A percentile compares a stretch with the other conserved stretches of the same genome.
These are phyloP conservation scores for Falco novaeseelandiae DNA, from an alignment of 2,797 vertebrate species.

Conservation along the genomic window DNA sequence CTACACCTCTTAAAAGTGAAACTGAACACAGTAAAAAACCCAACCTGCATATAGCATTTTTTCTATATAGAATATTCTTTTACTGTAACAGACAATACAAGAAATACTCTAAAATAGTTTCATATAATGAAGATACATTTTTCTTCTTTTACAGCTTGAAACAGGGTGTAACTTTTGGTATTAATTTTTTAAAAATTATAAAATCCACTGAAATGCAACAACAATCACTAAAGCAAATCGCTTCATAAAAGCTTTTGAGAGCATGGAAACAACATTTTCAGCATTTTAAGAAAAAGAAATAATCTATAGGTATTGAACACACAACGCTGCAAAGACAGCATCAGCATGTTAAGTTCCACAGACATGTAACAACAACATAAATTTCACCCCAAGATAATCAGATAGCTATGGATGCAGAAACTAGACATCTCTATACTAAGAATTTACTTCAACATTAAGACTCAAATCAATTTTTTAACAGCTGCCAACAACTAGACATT, in stretches of 20 bases:
- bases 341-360: background rate
- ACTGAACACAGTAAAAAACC: background rate
- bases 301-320: background rate
- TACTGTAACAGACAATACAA: background rate
- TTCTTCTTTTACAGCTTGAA: background rate
- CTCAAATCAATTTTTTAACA: background rate
- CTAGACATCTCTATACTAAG: background rate
- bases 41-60: background rate
- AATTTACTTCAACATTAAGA: background rate
- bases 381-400: background rate
- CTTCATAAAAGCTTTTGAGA: background rate
- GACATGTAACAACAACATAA: background rate
- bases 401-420: background rate
- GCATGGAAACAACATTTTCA: background rate
- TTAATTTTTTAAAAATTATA: background rate
- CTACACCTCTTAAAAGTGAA: background rate
- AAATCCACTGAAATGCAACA: background rate
- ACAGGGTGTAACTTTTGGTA: background rate
- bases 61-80: background rate
- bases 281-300: background rate
- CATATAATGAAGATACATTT: background rate
- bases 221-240: background rate
- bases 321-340: background rate
- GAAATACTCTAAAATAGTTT: background rate
- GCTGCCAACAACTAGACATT: background rate